Conservation (phyloP, 2,888 invertebrate genomes). For the Dichetophora obliterata region DNA sequence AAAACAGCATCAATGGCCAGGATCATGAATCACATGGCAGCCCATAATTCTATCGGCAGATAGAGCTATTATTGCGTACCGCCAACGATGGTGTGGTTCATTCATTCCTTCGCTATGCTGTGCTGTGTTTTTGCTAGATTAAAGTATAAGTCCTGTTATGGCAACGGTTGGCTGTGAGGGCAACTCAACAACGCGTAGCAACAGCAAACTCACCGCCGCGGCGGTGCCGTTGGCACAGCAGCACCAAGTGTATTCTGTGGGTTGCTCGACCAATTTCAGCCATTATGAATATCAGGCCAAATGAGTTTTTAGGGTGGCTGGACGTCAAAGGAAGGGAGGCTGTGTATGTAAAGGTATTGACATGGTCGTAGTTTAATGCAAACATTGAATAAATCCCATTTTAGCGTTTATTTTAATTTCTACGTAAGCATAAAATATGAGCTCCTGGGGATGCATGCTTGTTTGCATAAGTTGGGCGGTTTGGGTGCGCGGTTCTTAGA, state of each 20-base stretch:
- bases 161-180: conserved; percentile 26
- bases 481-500: neutral
- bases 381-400: conserved; percentile 66
- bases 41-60: conserved; percentile 68
- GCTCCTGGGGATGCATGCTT: conserved; percentile 50
- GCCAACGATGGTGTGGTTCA: neutral
- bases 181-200: neutral
- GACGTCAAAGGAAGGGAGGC: conserved; percentile 46
- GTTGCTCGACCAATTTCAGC: conserved; percentile 49
- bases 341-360: conserved; percentile 49
- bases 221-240: conserved; percentile 21
- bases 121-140: conserved; percentile 54
- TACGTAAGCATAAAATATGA: conserved; percentile 62
- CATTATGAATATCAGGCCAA: conserved; percentile 64
- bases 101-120: neutral
- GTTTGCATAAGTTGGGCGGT: conserved; percentile 22
- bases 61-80: conserved; percentile 65
- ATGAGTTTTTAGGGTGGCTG: conserved; percentile 51
- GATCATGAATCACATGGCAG: conserved; percentile 65
- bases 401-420: conserved; percentile 66
- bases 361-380: conserved; percentile 60
- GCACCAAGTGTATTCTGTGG: conserved; percentile 42
- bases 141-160: conserved; percentile 50
- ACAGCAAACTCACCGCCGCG: conserved; percentile 18
- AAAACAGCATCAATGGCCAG: conserved; percentile 36